Conservation (phyloP, 2,113 vertebrate species). For the Ifrita kowaldi region DNA sequence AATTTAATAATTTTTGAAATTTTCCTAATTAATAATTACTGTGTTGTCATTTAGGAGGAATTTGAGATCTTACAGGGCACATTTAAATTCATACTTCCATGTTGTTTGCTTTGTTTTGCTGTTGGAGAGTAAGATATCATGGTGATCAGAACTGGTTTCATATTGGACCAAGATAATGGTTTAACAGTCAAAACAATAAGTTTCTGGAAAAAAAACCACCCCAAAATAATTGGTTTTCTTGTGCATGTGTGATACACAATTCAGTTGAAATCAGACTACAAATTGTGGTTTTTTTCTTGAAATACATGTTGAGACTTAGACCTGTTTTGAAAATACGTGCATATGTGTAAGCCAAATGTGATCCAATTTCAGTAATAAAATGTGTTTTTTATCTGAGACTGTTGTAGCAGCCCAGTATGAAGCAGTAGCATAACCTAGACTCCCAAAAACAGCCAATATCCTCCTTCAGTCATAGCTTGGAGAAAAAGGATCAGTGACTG, state of each 20-base stretch:
- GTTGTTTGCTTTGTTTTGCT: background rate
- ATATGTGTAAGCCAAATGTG: background rate
- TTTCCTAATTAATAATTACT: background rate
- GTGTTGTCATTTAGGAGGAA: background rate
- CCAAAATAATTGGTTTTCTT: background rate
- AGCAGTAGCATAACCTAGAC: background rate
- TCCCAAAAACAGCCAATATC: background rate
- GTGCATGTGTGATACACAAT: background rate
- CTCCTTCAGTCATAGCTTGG: background rate
- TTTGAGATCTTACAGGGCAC: background rate
- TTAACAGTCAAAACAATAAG: background rate
- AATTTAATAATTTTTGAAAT: background rate
- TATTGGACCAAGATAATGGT: background rate
- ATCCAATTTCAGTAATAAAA: background rate
- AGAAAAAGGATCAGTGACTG: background rate
- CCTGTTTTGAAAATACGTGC: background rate
- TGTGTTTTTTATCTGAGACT: background rate
- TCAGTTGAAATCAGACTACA: background rate
- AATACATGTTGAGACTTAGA: background rate
- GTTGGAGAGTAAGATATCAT: background rate
- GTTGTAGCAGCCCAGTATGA: background rate
- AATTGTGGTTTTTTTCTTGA: background rate
- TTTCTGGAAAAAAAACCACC: background rate
- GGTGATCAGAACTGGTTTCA: background rate
- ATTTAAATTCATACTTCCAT: background rate